Conservation (phyloP, 2,113 vertebrate species). For the Orthonyx spaldingii region DNA sequence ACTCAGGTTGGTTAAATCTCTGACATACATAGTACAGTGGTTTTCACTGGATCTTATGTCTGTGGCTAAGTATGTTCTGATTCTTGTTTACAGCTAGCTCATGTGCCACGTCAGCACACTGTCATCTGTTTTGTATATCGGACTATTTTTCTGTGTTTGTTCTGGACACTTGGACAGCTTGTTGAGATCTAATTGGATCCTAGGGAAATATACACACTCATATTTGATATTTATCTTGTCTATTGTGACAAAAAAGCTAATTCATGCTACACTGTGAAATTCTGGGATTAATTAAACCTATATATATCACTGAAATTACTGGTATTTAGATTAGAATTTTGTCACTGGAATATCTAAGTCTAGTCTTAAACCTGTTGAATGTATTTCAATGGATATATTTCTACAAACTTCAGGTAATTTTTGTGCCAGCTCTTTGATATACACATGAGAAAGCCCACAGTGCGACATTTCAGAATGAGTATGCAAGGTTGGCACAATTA, state of each 20-base stretch:
- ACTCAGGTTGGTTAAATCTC: neutral
- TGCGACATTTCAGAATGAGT: neutral
- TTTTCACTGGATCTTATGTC: neutral
- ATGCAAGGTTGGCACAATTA: neutral
- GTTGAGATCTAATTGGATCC: neutral
- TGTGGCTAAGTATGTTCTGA: neutral
- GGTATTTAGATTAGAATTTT: neutral
- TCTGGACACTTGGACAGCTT: neutral
- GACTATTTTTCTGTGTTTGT: neutral
- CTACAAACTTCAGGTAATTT: neutral
- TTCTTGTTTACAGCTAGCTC: neutral
- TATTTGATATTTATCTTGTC: neutral
- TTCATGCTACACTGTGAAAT: neutral
- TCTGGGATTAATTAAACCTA: neutral
- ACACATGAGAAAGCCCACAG: neutral
- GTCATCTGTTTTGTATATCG: neutral
- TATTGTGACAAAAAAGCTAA: neutral
- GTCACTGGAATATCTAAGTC: neutral
- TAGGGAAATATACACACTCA: neutral
- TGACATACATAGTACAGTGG: neutral
- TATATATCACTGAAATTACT: neutral
- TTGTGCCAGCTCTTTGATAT: neutral
- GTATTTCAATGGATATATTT: neutral
- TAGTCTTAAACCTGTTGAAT: neutral
- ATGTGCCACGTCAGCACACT: neutral